Evolutionary conservation across 2,888 invertebrate species (phyloP), one percentile per base, ranked within the genome.

Genomic region (Archips xylosteana): DNA sequence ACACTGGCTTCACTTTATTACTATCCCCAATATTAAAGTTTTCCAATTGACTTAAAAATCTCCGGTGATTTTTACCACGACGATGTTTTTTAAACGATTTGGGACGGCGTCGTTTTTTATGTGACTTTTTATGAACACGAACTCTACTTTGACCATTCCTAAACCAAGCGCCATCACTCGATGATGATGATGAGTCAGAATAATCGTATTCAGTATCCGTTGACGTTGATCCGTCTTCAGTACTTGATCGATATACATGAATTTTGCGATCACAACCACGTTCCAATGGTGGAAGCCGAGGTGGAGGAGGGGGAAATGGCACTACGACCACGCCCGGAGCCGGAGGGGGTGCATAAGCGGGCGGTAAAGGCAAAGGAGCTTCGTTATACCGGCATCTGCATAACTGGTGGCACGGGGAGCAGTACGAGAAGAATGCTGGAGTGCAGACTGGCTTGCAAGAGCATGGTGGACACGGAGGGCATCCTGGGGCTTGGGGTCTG

Each of bases 381-480:
- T 80, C 78, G 4, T 76, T 72, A 23, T 79, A 83, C 3, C 82
- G 83, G 78, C 92, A 92, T 70, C 90, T 83, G 74, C 93, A 93
- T 76, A 86, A 85, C 76, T 80, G 80, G 72, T 93, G 93, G 62
- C 93, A 93, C 5, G 87, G 80, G 0, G 92, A 92, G 71, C 92
- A 92, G 75, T 83, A 92, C 0, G 92, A 85, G 74, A 87, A 92
- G 78, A 91, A 91, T 1, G 91, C 78, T n/a, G 92, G 92, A 2
- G 91, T 91, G 70, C 92, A 92, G 0, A 83, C 80, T 1, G 92
- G 92, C 39, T 68, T 67, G 70, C 92, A 92, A 0, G 85, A 67
- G 72, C 92, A 92, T 0, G 92, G 92, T 0, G 92, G 92, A 61
- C 92, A 92, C 0, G 88, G 87, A 0, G 92, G 92, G 63, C 91